Conservation (phyloP, 2,888 invertebrate genomes). For the Calephelis perditalis region DNA sequence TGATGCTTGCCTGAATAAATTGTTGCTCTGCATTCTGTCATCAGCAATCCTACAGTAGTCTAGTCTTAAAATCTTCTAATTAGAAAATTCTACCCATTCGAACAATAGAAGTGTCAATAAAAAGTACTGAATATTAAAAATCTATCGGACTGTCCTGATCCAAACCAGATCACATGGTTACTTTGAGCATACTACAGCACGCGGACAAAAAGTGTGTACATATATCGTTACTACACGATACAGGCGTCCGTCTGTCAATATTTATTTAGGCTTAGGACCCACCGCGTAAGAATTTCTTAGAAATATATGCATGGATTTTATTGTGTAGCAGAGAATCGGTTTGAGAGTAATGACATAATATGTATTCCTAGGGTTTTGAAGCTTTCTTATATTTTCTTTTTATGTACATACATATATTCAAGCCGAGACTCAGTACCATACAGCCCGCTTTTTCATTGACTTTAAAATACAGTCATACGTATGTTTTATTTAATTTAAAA, state of each 20-base stretch:
- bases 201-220: slow-evolving; percentile 41
- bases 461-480: too few relatives aligned
- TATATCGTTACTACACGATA: slow-evolving; percentile 47
- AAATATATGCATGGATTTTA: slow-evolving; percentile 9
- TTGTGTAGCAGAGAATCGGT: neutral
- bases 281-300: slow-evolving; percentile 33
- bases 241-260: slow-evolving; percentile 48
- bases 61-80: too few relatives aligned
- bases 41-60: too few relatives aligned
- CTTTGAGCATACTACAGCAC: slow-evolving; percentile 19
- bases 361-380: neutral
- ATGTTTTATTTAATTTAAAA: too few relatives aligned
- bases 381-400: too few relatives aligned
- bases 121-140: neutral
- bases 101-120: too few relatives aligned
- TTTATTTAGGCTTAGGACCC: slow-evolving; percentile 55
- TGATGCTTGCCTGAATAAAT: too few relatives aligned
- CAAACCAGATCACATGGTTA: neutral
- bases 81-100: too few relatives aligned
- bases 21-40: too few relatives aligned
- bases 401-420: too few relatives aligned
- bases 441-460: too few relatives aligned
- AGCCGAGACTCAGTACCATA: too few relatives aligned
- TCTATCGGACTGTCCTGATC: neutral
- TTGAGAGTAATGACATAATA: slow-evolving; percentile 5